Base-by-base conservation (phyloP, 1,140 invertebrate species). In the Drosophila pruinosa region DNA sequence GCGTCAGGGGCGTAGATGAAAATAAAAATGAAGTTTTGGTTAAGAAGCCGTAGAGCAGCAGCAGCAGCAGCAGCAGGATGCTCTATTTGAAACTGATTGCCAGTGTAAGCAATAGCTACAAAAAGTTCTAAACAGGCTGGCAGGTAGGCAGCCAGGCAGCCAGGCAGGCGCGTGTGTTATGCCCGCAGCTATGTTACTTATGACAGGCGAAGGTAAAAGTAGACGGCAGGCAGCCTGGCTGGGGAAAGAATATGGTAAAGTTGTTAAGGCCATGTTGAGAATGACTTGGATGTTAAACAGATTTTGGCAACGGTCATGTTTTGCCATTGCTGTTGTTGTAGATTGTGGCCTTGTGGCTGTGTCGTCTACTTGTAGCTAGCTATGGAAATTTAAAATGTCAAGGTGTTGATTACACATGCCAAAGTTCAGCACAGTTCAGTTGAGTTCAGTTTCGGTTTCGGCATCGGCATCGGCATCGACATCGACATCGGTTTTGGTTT, bases 331-430 rank as follows among this genome's bases (percentile, higher is more conserved):
- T 62, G 36, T 34, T 52, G 47, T 45, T 36, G 10, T 12, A n/a
- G n/a, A n/a, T n/a, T n/a, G n/a, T 47, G 2, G 4, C 22, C 8
- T 15, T 7, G n/a, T 1, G 22, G 4, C n/a, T 26, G n/a, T n/a
- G n/a, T n/a, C 5, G 7, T 14, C 52, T 17, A 24, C 17, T 14
- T 10, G 47, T 24, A 50, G 63, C 57, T 24, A 7, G 43, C 36
- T 39, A 47, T 47, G 21, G 22, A 48, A 70, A 48, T 65, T 72
- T 50, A 21, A 41, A 75, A 71, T 79, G 41, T 59, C 41, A 71
- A 80, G 65, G 77, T 76, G 78, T 81, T 80, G 78, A 81, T 76
- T 81, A 68, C 78, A 57, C 61, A 24, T 78, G 78, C 41, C 59
- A 63, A 65, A 72, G 54, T 64, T 79, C 43, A 54, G 24, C 3